Percentiles rank a stretch among this genome's conserved stretches.
These are phyloP conservation scores for Trachelus iudaicus DNA, from an alignment of 2,888 invertebrate species.

Conservation along the genomic window DNA sequence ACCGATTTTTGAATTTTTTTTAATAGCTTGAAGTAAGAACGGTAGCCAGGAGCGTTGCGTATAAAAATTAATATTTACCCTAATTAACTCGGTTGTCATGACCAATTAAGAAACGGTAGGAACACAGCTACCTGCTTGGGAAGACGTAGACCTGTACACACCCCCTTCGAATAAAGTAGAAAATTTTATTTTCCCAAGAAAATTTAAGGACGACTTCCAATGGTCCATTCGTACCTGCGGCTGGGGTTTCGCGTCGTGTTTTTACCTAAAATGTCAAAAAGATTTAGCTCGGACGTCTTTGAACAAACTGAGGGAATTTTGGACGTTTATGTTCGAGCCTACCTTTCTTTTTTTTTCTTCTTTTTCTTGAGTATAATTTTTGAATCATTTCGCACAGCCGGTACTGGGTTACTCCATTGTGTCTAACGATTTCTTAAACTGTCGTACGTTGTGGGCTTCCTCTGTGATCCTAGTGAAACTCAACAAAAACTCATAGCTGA, in stretches of 20 bases:
- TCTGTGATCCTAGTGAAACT: background rate
- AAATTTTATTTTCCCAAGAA: conserved; percentile 49
- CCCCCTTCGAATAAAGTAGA: conserved; percentile 47
- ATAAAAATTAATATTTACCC: conserved; percentile 51
- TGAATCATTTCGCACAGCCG: conserved; percentile 41
- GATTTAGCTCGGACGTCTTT: conserved; percentile 49
- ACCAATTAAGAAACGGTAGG: conserved; percentile 19
- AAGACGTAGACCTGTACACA: background rate
- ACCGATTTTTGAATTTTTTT: background rate
- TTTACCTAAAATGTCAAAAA: conserved; percentile 47
- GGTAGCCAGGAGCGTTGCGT: conserved; percentile 26
- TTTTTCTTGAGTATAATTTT: conserved; percentile 36
- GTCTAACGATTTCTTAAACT: background rate
- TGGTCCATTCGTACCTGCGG: conserved; percentile 10
- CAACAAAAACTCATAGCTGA: background rate
- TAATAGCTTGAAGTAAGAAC: conserved; percentile 6
- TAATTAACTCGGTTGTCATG: conserved; percentile 35
- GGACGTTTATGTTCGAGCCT: conserved; percentile 39
- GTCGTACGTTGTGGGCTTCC: background rate
- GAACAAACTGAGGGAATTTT: conserved; percentile 37
- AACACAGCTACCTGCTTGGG: background rate
- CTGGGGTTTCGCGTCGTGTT: conserved; percentile 50
- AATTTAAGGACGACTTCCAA: conserved; percentile 9
- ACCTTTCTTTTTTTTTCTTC: conserved; percentile 2
- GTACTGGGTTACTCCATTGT: background rate